These are phyloP conservation scores for Lepidurus apus DNA, from an alignment of 1,140 invertebrate genomes.

Conservation along the genomic window DNA sequence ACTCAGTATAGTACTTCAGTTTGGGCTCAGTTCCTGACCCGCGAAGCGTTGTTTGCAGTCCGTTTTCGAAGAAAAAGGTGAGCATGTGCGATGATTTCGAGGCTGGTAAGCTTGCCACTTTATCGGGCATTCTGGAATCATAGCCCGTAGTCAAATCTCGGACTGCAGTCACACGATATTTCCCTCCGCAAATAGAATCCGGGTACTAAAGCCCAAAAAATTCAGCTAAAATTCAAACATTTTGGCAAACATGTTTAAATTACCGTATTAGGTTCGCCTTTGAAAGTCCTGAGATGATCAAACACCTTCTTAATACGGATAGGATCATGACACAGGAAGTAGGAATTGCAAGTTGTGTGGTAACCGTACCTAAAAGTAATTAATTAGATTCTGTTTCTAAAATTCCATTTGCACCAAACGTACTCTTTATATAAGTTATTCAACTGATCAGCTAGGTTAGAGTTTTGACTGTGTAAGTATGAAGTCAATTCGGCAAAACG, in stretches of 20 bases:
- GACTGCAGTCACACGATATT: conserved; percentile 65
- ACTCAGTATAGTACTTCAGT: conserved; percentile 94
- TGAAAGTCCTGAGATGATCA: conserved; percentile 69
- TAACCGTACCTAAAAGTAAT: conserved; percentile 61
- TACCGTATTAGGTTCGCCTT: conserved; percentile 57
- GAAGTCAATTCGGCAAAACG: conserved; percentile 71
- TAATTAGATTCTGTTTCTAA: background rate
- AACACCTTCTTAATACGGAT: conserved; percentile 70
- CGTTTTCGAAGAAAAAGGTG: conserved; percentile 87
- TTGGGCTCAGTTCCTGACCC: conserved; percentile 99
- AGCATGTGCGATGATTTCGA: conserved; percentile 87
- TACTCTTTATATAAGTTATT: conserved; percentile 64
- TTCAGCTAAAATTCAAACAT: conserved; percentile 33
- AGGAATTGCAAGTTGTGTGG: conserved; percentile 79
- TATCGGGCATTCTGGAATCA: conserved; percentile 66
- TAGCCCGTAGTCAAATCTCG: conserved; percentile 86
- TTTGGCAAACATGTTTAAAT: conserved; percentile 42
- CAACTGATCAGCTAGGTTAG: conserved; percentile 68
- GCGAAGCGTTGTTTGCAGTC: conserved; percentile 77
- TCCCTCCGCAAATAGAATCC: conserved; percentile 57
- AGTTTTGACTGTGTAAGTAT: conserved; percentile 60
- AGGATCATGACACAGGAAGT: conserved; percentile 78
- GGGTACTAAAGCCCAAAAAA: conserved; percentile 64
- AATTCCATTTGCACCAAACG: background rate
- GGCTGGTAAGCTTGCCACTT: conserved; percentile 67